Evolutionary conservation across 2,113 vertebrate species (phyloP), one percentile per base, ranked within the genome.

Genomic region (Uropsilus gracilis): DNA sequence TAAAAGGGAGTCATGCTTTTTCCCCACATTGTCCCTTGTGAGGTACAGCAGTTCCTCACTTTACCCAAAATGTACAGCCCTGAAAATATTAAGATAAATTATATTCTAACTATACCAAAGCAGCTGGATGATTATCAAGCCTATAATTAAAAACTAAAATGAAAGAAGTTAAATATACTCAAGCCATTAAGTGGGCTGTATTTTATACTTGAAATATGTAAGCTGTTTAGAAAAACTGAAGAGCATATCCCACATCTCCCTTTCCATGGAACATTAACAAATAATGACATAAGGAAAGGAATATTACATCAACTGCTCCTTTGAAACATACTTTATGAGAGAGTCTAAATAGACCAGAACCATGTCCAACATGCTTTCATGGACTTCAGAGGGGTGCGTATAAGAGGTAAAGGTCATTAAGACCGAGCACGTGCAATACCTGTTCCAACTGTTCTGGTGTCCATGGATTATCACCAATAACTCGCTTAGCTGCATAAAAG

Each of bases 401-500:
- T 20, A 14, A 50, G 16, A 75, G 78, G 12, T 39, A 61, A 63
- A 18, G 32, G 55, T 57, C 39, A 12, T 9, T 10, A 68, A 5
- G 16, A 88, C 59, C 59, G 85, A 55, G 26, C 71, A 50, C 11
- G 13, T 48, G 30, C 11, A 91, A 76, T 98, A 99, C 99, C 99
- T 99, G 99, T 97, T 99, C 99, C 32, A 99, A 97, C 84, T 99
- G 99, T 97, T 99, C 99, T 24, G 99, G 99, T 17, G 99, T 99
- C 99, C 99, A 99, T 2, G 99, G 99, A 32, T 98, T 98, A 97
- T 99, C 99, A 95, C 99, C 99, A 94, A 99, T 99, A 90, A 99
- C 98, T 94, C 99, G 98, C 87, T 99, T 99, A 89, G 99, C 99
- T 91, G 99, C 99, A 89, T 99, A 99, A 94, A 99, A 99, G 91